Evolutionary conservation across 2,888 invertebrate species (phyloP), one percentile per base, ranked within the genome.

Genomic region (Carcina quercana): DNA sequence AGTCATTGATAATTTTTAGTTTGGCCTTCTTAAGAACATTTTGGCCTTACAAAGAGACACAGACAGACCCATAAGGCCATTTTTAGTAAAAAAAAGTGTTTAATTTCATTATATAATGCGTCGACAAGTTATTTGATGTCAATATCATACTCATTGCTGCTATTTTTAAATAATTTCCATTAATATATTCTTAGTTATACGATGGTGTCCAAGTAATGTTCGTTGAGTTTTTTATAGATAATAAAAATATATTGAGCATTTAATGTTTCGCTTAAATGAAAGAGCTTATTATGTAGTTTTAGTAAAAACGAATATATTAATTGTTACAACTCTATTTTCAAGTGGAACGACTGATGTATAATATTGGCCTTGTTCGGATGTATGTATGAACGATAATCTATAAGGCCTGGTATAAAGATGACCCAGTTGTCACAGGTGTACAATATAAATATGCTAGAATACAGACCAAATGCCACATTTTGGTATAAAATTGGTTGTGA

Each of bases 1-100:
- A 33, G 15, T 15, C 14, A 27, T 17, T 28, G 24, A 33, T 33
- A 33, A 33, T 33, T 33, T 3, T 33, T 20, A 34, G 34, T 34
- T 34, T 34, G 34, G 26, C 34, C 30, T 34, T 34, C 30, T 34
- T 34, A 31, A 20, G 25, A 32, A 32, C 31, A 32, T 31, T 35
- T 35, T 35, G 35, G 31, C 31, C 35, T 35, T 32, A 35, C 35
- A 35, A 31, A 35, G 31, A 35, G n/a, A n/a, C n/a, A n/a, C n/a
- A n/a, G n/a, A 35, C 35, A 28, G 31, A 32, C 35, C 35, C 35
- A 31, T 35, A 35, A 28, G 35, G 35, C 35, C 30, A 35, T 32
- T 35, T 21, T 1, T 13, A 28, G 25, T 28, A 25, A 28, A 25
- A 19, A 17, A 19, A 25, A 25, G 13, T 33, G 28, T 29, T 15